Evolutionary conservation across 2,888 invertebrate genomes (phyloP), one percentile per base, ranked within the genome.

Genomic region (Allygus modestus): DNA sequence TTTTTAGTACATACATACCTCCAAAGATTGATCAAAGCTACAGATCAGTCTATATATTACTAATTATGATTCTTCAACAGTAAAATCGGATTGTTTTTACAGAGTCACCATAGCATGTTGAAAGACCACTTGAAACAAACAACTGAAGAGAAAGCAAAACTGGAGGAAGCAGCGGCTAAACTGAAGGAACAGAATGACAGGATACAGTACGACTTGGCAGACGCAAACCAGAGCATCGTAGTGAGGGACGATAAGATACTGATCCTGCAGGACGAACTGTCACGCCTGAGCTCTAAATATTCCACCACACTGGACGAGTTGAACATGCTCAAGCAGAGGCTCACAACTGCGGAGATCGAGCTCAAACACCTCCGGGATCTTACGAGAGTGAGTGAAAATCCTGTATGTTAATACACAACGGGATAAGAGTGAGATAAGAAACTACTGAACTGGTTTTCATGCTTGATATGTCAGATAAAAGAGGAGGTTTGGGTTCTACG

Each of bases 281-380:
- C 86, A 9, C 85, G 86, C 9, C 71, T 89, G 58, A 89, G 89
- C 85, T 79, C 58, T 12, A 87, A 87, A 61, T 88, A 89, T 84
- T 86, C 88, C 15, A 85, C 85, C 84, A 87, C 88, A n/a, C 86
- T 88, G 54, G 88, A 89, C 73, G 89, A 88, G 79, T 84, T 88
- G 15, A 88, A 88, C 81, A 85, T 84, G 26, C 87, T 87, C 20
- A 87, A 88, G 58, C 86, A 89, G 33, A 85, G 87, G 65, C 87
- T 89, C 17, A 87, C 86, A 15, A 88, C 87, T 84, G 88, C 88
- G 51, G 89, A 89, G 46, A 88, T 88, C 71, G 89, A 89, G 85
- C 85, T 89, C 51, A 86, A 87, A 69, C 89, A 89, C 79, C 86
- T 89, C 11, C 87, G 88, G 54, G 87, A 89, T 84, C 84, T 89